Percentiles rank a stretch among this genome's conserved stretches.
Evolutionary conservation across 1,140 invertebrate species (phyloP).

Genomic region (Periplaneta americana): DNA sequence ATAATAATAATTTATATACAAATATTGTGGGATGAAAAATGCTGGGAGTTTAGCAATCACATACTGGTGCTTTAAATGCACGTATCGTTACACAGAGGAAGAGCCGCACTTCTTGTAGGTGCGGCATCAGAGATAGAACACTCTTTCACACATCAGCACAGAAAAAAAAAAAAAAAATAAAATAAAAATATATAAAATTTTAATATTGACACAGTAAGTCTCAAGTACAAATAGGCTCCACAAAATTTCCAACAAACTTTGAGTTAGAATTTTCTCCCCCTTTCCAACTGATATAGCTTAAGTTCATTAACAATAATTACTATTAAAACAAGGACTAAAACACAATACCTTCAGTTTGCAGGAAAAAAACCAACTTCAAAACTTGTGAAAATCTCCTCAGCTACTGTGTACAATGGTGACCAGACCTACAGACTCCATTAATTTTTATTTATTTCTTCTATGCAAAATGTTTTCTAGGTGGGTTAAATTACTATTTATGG

Average conservation of each 20-base stretch:
- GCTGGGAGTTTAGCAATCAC: slow-evolving; percentile 7
- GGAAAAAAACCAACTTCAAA: neutral
- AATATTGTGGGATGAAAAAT: slow-evolving; percentile 15
- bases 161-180: slow-evolving; percentile 2
- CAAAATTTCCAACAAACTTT: neutral
- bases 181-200: slow-evolving; percentile 4
- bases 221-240: neutral
- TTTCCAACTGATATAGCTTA: neutral
- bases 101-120: neutral
- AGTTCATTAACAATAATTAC: neutral
- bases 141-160: neutral
- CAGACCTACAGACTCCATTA: neutral
- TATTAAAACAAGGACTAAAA: neutral
- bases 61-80: slow-evolving; percentile 15
- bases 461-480: neutral
- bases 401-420: neutral
- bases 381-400: neutral
- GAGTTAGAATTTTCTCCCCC: neutral
- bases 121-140: neutral
- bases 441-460: neutral
- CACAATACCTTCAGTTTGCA: neutral
- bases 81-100: neutral
- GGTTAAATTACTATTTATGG: neutral
- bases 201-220: neutral
- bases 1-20: slow-evolving; percentile 15